phyloP scores from a whole-genome alignment of 2,797 vertebrate genomes.

The Loriculus beryllinus region DNA sequence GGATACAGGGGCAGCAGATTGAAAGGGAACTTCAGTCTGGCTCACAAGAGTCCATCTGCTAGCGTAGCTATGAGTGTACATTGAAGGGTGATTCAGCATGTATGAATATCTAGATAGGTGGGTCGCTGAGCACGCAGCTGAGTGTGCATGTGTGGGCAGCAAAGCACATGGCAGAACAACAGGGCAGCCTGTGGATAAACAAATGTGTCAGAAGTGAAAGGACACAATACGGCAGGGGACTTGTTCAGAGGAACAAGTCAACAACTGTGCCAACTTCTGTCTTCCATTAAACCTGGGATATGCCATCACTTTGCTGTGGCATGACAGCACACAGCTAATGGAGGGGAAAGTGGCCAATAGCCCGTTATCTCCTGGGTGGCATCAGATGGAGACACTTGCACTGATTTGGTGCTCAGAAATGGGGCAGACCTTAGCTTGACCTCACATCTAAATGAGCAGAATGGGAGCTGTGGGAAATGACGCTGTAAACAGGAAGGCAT shows the following conservation, averaged over 20 bases:
- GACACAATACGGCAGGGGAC: not conserved
- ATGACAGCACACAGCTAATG: not conserved
- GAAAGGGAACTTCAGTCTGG: not conserved
- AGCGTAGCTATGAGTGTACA: slow-evolving; percentile 27
- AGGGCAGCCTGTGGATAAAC: not conserved
- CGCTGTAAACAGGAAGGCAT: slow-evolving; percentile 32
- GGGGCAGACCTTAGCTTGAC: slow-evolving; percentile 8
- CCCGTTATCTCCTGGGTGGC: not conserved
- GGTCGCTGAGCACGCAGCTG: slow-evolving; percentile 17
- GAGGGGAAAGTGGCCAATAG: not conserved
- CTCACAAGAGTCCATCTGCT: not conserved
- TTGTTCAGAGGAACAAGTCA: not conserved
- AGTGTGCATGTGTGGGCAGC: slow-evolving; percentile 40
- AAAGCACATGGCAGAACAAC: slow-evolving; percentile 33
- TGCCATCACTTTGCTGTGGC: not conserved
- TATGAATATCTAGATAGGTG: slow-evolving; percentile 32
- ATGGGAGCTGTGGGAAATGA: not conserved
- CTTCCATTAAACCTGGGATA: not conserved
- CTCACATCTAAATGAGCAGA: not conserved
- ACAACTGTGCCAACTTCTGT: not conserved
- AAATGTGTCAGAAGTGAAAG: slow-evolving; percentile 38
- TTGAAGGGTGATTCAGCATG: slow-evolving; percentile 4
- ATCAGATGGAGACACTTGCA: not conserved
- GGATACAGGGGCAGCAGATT: not conserved
- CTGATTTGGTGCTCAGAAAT: not conserved